Percentiles rank a stretch among this genome's conserved stretches.
Conservation (phyloP, 2,888 invertebrate species). For the Entomobrya proxima region DNA sequence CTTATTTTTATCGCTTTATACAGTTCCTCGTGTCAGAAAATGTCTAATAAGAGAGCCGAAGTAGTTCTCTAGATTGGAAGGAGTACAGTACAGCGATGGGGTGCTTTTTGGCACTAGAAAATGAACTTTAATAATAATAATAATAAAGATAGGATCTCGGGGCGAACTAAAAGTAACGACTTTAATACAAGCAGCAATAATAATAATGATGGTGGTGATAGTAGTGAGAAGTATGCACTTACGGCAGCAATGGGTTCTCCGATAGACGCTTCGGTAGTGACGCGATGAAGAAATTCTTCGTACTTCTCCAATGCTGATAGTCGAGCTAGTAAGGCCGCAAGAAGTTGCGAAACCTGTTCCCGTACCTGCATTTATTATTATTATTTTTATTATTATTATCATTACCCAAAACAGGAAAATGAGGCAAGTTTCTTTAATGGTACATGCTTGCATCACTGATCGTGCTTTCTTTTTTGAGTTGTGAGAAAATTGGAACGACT, state of each 20-base stretch:
- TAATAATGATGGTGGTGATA: constrained; percentile 3
- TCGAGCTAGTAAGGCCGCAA: constrained; percentile 90
- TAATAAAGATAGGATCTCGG: not conserved
- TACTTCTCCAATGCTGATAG: constrained; percentile 92
- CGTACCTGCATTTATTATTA: constrained; percentile 76
- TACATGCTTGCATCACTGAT: not conserved
- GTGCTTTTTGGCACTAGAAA: constrained; percentile 6
- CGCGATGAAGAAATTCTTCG: constrained; percentile 86
- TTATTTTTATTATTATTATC: constrained; percentile 2
- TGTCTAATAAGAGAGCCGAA: not conserved
- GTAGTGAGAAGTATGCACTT: constrained; percentile 53
- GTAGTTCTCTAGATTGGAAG: not conserved
- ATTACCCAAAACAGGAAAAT: constrained; percentile 39
- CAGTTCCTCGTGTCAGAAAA: not conserved
- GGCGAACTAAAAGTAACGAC: not conserved
- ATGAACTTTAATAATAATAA: not conserved
- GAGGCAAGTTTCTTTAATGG: constrained; percentile 32
- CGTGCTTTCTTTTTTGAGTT: not conserved
- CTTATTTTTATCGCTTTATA: constrained; percentile 21
- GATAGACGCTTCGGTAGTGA: constrained; percentile 76
- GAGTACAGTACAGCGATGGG: not conserved
- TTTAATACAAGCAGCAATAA: not conserved
- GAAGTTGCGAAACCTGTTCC: constrained; percentile 87
- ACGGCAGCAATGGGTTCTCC: constrained; percentile 72
- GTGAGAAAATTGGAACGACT: not conserved